Evolutionary conservation across 1,140 invertebrate species (phyloP).

Genomic region (Drosophila varians): DNA sequence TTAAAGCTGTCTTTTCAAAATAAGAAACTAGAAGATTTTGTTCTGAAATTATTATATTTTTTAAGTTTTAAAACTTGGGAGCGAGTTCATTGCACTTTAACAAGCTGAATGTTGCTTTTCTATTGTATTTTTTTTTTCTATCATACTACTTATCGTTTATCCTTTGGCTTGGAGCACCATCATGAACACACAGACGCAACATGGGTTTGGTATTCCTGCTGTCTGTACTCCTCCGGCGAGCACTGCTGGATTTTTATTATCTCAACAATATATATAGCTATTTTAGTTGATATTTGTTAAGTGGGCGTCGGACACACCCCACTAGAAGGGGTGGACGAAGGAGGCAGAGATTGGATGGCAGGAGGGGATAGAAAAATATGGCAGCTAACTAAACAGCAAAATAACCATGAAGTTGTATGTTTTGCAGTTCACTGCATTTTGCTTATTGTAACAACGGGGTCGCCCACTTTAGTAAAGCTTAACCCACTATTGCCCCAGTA

Average conservation of each 20-base stretch:
- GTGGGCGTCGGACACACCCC: conserved; percentile 40
- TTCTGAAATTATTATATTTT: background rate
- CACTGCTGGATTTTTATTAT: conserved; percentile 61
- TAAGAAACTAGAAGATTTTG: background rate
- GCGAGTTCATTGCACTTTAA: background rate
- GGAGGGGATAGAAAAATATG: conserved; percentile 33
- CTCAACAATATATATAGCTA: conserved; percentile 62
- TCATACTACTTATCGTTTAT: conserved; percentile 4
- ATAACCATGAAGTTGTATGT: conserved; percentile 67
- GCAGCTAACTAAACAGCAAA: conserved; percentile 68
- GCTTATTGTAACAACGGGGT: conserved; percentile 47
- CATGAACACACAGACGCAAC: background rate
- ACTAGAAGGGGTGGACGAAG: background rate
- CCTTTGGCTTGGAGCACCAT: background rate
- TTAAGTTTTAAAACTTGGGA: background rate
- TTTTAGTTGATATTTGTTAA: conserved; percentile 72
- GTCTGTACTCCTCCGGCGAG: conserved; percentile 6
- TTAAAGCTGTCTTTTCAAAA: no score
- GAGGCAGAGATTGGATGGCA: background rate
- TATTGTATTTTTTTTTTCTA: background rate
- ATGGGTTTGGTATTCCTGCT: background rate
- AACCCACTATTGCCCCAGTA: conserved; percentile 12
- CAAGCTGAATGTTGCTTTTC: background rate
- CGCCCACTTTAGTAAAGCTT: background rate
- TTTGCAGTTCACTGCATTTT: conserved; percentile 70